phyloP scores from a whole-genome alignment of 2,797 vertebrate species.

The Acomys russatus region DNA sequence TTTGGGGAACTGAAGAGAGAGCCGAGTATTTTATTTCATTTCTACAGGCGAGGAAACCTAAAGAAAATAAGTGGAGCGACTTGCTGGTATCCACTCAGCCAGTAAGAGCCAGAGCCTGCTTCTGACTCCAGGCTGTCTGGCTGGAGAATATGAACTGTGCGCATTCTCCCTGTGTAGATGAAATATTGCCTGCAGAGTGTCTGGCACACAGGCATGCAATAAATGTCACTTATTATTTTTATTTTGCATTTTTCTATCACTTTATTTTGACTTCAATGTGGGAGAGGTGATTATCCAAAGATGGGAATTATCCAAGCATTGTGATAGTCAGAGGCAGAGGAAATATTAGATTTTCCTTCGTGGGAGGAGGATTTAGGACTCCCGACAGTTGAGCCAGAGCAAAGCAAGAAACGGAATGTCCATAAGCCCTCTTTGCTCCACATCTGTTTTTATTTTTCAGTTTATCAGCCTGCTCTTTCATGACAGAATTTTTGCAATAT shows the following conservation, averaged over 20 bases:
- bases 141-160: neutral
- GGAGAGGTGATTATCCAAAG: conserved; percentile 80
- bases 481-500: conserved; percentile 89
- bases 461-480: conserved; percentile 88
- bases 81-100: neutral
- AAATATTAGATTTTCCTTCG: conserved; percentile 79
- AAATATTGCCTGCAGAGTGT: conserved; percentile 75
- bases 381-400: conserved; percentile 58
- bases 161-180: conserved; percentile 30
- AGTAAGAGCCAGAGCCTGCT: neutral
- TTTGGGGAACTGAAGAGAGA: neutral
- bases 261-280: conserved; percentile 81
- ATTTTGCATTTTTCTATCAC: conserved; percentile 82
- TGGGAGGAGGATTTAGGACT: conserved; percentile 72
- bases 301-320: conserved; percentile 80
- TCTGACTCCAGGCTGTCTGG: conserved; percentile 19
- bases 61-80: neutral
- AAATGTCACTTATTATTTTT: conserved; percentile 83
- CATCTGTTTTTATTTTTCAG: conserved; percentile 91
- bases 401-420: conserved; percentile 78
- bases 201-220: conserved; percentile 74
- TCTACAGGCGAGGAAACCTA: conserved; percentile 16
- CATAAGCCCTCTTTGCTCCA: conserved; percentile 86
- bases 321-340: conserved; percentile 66
- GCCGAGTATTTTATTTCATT: neutral